phyloP scores from a whole-genome alignment of 2,888 invertebrate species.

The Cephus spinipes region DNA sequence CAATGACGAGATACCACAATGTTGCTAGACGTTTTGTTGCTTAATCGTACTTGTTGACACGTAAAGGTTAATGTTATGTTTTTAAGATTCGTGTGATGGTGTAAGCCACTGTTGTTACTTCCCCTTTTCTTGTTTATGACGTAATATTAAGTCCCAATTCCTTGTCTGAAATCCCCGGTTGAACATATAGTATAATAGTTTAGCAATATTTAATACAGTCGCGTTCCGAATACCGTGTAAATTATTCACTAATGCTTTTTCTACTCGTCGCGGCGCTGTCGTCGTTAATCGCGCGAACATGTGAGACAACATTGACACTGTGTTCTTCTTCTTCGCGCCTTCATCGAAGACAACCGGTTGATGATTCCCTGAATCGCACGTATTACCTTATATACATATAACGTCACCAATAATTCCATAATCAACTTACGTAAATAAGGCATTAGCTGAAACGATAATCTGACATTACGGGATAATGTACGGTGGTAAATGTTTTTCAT shows the following conservation, averaged over 20 bases:
- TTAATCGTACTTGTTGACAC: slow-evolving; percentile 7
- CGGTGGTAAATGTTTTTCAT: not conserved
- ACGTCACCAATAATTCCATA: not conserved
- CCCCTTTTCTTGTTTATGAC: not conserved
- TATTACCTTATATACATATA: not conserved
- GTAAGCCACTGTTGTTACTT: slow-evolving; percentile 20
- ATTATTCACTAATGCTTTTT: slow-evolving; percentile 19
- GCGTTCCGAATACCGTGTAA: slow-evolving; percentile 14
- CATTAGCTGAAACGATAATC: not conserved
- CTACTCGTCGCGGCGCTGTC: slow-evolving; percentile 23
- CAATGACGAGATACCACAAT: not conserved
- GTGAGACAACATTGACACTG: not conserved
- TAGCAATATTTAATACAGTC: slow-evolving; percentile 10
- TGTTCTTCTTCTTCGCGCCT: not conserved
- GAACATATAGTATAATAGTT: not conserved
- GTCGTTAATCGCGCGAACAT: not conserved
- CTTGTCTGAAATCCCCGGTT: not conserved
- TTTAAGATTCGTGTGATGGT: slow-evolving; percentile 17
- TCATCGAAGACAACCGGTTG: not conserved
- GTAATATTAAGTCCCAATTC: slow-evolving; percentile 1
- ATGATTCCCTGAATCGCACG: not conserved
- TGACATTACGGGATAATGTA: not conserved
- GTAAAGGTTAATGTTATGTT: not conserved
- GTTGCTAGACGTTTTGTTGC: slow-evolving; percentile 3
- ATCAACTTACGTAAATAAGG: not conserved